These are phyloP conservation scores for Neofelis nebulosa DNA, from an alignment of 2,113 vertebrate genomes.

Conservation along the genomic window DNA sequence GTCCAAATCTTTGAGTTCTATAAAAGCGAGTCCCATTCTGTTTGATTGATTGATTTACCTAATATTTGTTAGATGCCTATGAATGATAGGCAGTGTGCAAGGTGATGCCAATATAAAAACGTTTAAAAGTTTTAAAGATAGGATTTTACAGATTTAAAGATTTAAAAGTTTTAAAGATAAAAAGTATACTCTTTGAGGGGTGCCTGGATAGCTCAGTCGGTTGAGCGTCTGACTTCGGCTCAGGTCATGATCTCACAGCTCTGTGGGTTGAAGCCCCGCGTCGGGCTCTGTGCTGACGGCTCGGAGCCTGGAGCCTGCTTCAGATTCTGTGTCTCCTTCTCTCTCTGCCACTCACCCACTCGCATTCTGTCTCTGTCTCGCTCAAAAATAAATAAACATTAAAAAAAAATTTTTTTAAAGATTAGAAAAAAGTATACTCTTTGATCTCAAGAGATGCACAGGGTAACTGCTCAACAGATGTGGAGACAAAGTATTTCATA, in stretches of 20 bases:
- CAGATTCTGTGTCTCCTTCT: too few relatives aligned
- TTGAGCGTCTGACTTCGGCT: too few relatives aligned
- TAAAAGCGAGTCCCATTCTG: neutral
- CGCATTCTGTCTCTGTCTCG: too few relatives aligned
- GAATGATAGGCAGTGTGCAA: neutral
- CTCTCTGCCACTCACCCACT: too few relatives aligned
- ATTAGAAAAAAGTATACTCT: neutral
- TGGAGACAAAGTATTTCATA: neutral
- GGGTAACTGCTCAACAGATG: neutral
- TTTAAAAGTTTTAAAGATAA: neutral
- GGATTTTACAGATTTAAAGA: neutral
- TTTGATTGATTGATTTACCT: neutral
- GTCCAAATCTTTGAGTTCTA: neutral
- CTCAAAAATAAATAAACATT: too few relatives aligned
- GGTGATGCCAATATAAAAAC: neutral
- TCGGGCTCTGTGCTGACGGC: too few relatives aligned
- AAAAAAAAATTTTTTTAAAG: neutral
- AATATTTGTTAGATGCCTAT: constrained; percentile 11
- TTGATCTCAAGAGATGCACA: neutral
- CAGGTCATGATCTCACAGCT: too few relatives aligned
- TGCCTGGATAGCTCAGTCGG: too few relatives aligned
- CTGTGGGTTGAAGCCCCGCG: too few relatives aligned
- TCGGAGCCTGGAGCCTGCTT: too few relatives aligned
- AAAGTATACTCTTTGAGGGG: too few relatives aligned
- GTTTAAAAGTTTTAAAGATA: neutral